Evolutionary conservation across 2,113 vertebrate species (phyloP).

Genomic region (Jacana jacana): DNA sequence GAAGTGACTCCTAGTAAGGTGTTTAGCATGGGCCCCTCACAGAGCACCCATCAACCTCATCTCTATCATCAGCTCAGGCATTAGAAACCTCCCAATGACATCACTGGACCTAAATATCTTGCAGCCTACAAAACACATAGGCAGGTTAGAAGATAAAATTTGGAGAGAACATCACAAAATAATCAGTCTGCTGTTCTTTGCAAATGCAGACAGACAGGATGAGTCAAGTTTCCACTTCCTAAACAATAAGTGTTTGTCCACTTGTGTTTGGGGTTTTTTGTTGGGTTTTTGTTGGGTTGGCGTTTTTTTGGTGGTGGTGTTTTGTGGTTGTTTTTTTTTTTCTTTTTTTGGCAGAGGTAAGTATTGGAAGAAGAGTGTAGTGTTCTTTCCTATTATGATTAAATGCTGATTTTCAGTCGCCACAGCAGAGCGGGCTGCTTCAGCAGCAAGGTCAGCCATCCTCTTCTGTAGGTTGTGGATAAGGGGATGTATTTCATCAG

Average conservation of each 20-base stretch:
- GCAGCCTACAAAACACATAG: not conserved
- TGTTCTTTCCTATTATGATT: not conserved
- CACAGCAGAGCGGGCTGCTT: not conserved
- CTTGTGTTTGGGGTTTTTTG: not conserved
- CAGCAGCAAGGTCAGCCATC: not conserved
- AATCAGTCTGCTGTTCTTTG: not conserved
- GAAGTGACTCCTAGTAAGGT: not conserved
- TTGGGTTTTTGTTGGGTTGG: not conserved
- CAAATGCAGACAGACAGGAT: not conserved
- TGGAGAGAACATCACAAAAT: not conserved
- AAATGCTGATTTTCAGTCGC: not conserved
- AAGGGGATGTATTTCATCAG: not conserved
- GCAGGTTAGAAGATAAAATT: not conserved
- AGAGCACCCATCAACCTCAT: not conserved
- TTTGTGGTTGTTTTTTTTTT: not conserved
- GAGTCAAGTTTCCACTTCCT: not conserved
- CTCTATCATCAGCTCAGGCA: not conserved
- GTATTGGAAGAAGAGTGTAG: not conserved
- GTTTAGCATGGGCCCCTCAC: fast-evolving
- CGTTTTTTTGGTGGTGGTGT: too few species aligned
- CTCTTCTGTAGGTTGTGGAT: fast-evolving
- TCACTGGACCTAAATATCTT: not conserved
- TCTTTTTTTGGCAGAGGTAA: not conserved
- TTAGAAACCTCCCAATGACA: not conserved
- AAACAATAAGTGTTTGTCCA: not conserved